phyloP scores from a whole-genome alignment of 2,888 invertebrate species.

The Synanthedon vespiformis region DNA sequence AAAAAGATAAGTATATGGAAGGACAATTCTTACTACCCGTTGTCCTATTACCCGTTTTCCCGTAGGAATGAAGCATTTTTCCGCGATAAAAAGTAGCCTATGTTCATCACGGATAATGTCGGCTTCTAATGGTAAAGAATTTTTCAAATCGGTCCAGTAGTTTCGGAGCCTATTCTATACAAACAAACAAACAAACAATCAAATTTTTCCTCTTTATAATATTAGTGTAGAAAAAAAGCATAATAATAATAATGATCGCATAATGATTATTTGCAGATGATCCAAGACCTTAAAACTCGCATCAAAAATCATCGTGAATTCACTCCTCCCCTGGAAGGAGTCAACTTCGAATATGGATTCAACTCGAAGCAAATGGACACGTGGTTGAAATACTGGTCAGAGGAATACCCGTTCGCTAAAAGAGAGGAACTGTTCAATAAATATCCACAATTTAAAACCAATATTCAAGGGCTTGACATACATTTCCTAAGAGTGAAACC shows the following conservation, averaged over 20 bases:
- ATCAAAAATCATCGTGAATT: conserved; percentile 30
- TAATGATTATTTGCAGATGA: conserved; percentile 26
- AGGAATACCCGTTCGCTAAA: conserved; percentile 74
- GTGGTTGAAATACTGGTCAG: conserved; percentile 82
- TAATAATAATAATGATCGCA: not conserved
- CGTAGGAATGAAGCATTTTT: too few species aligned
- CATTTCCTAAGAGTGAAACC: conserved; percentile 82
- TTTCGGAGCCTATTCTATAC: too few species aligned
- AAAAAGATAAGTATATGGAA: too few species aligned
- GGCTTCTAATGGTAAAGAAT: too few species aligned
- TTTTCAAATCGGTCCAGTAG: too few species aligned
- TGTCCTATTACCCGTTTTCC: too few species aligned
- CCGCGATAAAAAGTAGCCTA: too few species aligned
- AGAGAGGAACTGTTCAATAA: conserved; percentile 77
- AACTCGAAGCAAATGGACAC: conserved; percentile 74
- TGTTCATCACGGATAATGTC: too few species aligned
- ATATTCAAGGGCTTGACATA: conserved; percentile 78
- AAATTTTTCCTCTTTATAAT: too few species aligned
- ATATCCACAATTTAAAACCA: conserved; percentile 81
- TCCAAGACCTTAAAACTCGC: conserved; percentile 36
- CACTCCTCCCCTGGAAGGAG: conserved; percentile 74
- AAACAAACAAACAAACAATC: too few species aligned
- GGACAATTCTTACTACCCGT: too few species aligned
- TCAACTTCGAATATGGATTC: conserved; percentile 85
- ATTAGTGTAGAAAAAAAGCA: too few species aligned